These are phyloP conservation scores for Agapornis canus DNA, from an alignment of 2,797 vertebrate species.

Conservation along the genomic window DNA sequence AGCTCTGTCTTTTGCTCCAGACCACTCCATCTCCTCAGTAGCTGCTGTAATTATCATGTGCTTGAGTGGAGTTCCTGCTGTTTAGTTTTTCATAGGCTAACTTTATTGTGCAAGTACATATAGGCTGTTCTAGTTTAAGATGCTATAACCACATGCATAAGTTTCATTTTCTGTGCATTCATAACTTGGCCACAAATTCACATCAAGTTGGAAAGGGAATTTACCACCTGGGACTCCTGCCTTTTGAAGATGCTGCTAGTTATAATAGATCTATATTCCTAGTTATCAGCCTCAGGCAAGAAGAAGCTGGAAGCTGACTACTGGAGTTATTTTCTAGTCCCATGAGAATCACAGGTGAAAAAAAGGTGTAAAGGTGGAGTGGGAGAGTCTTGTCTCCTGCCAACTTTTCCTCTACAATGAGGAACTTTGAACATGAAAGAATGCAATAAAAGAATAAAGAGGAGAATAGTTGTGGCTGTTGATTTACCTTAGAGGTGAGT, in stretches of 20 bases:
- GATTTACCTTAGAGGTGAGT: neutral
- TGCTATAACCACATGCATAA: neutral
- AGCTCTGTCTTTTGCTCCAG: neutral
- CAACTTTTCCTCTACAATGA: neutral
- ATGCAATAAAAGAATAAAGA: neutral
- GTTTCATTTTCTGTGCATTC: slow-evolving; percentile 28
- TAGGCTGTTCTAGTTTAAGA: neutral
- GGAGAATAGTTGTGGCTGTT: neutral
- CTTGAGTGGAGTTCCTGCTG: slow-evolving; percentile 16
- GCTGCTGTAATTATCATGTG: slow-evolving; percentile 1
- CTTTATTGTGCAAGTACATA: slow-evolving; percentile 12
- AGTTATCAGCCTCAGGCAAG: neutral
- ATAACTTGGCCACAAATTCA: neutral
- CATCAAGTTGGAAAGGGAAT: neutral
- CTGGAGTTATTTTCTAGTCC: neutral
- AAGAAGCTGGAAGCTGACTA: neutral
- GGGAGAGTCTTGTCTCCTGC: neutral
- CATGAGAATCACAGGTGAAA: neutral
- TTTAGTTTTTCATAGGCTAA: slow-evolving; percentile 1
- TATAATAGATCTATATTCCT: neutral
- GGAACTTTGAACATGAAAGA: neutral
- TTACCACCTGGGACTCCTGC: slow-evolving; percentile 12
- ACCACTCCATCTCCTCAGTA: neutral
- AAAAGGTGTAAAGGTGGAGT: neutral
- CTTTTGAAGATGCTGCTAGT: slow-evolving; percentile 2